A percentile compares a stretch with the other conserved stretches of the same genome.
phyloP scores from a whole-genome alignment of 2,113 vertebrate genomes.

The Channa argus region DNA sequence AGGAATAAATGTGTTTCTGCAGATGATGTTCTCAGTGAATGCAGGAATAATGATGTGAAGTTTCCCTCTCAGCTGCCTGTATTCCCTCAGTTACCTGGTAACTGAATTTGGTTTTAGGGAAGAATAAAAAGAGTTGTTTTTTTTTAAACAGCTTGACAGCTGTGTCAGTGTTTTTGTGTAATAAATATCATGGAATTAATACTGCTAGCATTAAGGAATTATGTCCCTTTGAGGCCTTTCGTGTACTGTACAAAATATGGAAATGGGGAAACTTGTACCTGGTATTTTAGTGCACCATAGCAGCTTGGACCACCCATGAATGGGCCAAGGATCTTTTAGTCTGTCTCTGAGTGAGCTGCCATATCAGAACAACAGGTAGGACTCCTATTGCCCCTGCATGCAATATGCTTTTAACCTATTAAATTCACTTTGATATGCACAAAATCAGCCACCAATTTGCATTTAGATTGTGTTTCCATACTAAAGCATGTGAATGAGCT shows the following conservation, averaged over 20 bases:
- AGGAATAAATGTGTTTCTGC: too few relatives aligned
- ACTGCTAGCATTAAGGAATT: neutral
- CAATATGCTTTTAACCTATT: constrained; percentile 60
- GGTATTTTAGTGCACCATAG: neutral
- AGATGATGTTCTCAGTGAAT: too few relatives aligned
- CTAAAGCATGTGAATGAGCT: constrained; percentile 41
- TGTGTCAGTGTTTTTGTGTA: constrained; percentile 10
- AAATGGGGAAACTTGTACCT: neutral
- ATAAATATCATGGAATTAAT: constrained; percentile 1
- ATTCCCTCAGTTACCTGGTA: neutral
- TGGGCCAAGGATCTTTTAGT: too few relatives aligned
- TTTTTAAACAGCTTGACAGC: constrained; percentile 28
- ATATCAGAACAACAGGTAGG: constrained; percentile 25
- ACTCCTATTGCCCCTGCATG: constrained; percentile 27
- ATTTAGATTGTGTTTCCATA: constrained; percentile 75
- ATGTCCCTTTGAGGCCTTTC: constrained; percentile 3
- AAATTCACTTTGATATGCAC: constrained; percentile 54
- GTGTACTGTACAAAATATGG: constrained; percentile 2
- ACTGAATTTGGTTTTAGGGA: neutral
- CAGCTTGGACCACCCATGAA: neutral
- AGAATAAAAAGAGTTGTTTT: neutral
- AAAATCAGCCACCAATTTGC: constrained; percentile 70
- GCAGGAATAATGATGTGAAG: too few relatives aligned
- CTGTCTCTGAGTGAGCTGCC: constrained; percentile 12
- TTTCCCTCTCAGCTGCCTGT: too few relatives aligned